Evolutionary conservation across 2,113 vertebrate genomes (phyloP).

Genomic region (Syrmaticus mikado): DNA sequence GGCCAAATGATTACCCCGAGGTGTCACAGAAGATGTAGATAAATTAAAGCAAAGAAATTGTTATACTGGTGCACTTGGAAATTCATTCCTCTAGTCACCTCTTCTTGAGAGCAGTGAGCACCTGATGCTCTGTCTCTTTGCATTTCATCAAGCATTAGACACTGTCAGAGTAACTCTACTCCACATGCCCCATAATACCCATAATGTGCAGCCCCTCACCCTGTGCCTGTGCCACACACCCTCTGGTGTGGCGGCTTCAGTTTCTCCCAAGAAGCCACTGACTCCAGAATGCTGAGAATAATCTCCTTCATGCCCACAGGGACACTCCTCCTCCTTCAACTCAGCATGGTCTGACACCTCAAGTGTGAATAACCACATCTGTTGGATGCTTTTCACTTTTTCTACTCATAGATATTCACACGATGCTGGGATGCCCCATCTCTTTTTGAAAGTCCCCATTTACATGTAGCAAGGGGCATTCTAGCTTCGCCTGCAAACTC

Average conservation of each 20-base stretch:
- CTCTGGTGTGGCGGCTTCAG: fast-evolving
- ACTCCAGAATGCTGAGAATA: not conserved
- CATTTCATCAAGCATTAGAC: not conserved
- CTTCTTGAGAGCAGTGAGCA: not conserved
- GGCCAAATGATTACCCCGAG: not conserved
- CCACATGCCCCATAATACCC: not conserved
- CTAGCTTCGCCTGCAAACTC: not conserved
- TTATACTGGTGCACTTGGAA: not conserved
- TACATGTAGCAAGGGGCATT: not conserved
- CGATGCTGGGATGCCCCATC: not conserved
- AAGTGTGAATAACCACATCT: not conserved
- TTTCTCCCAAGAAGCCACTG: not conserved
- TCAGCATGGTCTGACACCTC: fast-evolving
- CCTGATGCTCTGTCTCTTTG: not conserved
- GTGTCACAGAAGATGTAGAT: conserved; percentile 21
- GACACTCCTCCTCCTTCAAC: not conserved
- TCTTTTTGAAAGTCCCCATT: not conserved
- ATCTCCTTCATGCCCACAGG: not conserved
- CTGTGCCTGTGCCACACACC: not conserved
- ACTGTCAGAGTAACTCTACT: not conserved
- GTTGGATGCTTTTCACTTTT: not conserved
- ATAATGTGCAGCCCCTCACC: not conserved
- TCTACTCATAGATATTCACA: not conserved
- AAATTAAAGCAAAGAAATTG: conserved; percentile 23
- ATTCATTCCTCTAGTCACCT: not conserved